Base-by-base conservation (phyloP, 2,797 vertebrate genomes). In the Heterohyrax brucei region DNA sequence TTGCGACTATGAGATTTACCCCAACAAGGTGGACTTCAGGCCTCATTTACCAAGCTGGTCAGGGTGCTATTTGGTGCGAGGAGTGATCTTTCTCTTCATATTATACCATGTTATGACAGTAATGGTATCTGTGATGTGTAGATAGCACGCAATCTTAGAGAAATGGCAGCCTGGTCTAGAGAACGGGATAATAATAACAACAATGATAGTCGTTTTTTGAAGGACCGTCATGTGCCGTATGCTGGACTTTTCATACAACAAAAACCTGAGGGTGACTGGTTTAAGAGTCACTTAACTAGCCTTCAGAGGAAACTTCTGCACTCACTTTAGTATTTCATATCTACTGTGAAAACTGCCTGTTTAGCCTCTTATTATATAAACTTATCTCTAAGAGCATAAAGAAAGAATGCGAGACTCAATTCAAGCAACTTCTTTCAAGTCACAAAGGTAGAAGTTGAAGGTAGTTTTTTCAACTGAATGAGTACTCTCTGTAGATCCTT, bases 211-310 rank as follows among this genome's bases (percentile, higher is more conserved):
- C 24, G 21, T 80, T 78, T 83, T n/a, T 39, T 21, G 33, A 94
- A 76, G 39, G n/a, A 30, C 75, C 72, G 46, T 26, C 7, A 1
- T 59, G 18, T 84, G 3, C 30, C 87, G n/a, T 78, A 5, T 59
- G 48, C 10, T 93, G 30, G 24, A 33, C 28, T 81, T 94, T 86
- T 46, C 81, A 79, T n/a, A 78, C 8, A 83, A 19, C 61, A 83
- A 46, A 72, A 91, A 61, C 21, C 10, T 70, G 48, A 66, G 10
- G 39, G 39, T 39, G 39, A 39, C 39, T 39, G 39, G 39, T 39
- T 39, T 39, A 39, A 39, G 39, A 39, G 39, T 39, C 39, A 39
- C 39, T 39, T 39, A 39, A 39, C 39, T 39, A 3, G 39, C 39
- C 39, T 39, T 39, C 39, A 39, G 39, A 39, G 39, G 39, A 39